phyloP scores from a whole-genome alignment of 2,113 vertebrate species.

The Oncorhynchus clarkii region DNA sequence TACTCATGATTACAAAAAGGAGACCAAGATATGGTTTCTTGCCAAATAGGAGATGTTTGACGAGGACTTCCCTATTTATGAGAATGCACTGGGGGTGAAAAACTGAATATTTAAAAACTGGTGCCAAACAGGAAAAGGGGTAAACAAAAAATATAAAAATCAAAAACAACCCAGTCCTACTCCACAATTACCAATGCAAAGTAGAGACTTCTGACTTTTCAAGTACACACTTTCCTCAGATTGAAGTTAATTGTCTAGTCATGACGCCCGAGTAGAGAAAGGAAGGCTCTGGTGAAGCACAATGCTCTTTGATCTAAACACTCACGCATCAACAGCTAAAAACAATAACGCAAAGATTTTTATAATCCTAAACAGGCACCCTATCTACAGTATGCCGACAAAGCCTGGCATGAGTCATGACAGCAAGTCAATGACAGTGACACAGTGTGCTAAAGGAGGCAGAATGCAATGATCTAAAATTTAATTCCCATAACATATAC shows the following conservation, averaged over 20 bases:
- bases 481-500: not conserved
- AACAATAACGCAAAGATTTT: not conserved
- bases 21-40: not conserved
- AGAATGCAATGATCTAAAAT: not conserved
- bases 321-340: not conserved
- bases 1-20: not conserved
- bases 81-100: not conserved
- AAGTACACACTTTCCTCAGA: not conserved
- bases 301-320: not conserved
- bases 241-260: not conserved
- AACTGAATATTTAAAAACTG: not conserved
- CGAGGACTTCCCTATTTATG: not conserved
- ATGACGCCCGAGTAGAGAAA: not conserved
- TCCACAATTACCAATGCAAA: conserved; percentile 11
- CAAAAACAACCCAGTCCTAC: not conserved
- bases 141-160: conserved; percentile 23
- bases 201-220: not conserved
- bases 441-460: not conserved
- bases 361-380: not conserved
- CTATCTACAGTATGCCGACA: not conserved
- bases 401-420: not conserved
- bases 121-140: not conserved
- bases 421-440: not conserved
- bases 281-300: not conserved
- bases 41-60: not conserved